Evolutionary conservation across 2,888 invertebrate genomes (phyloP).

Genomic region (Troglohyphantes excavatus): DNA sequence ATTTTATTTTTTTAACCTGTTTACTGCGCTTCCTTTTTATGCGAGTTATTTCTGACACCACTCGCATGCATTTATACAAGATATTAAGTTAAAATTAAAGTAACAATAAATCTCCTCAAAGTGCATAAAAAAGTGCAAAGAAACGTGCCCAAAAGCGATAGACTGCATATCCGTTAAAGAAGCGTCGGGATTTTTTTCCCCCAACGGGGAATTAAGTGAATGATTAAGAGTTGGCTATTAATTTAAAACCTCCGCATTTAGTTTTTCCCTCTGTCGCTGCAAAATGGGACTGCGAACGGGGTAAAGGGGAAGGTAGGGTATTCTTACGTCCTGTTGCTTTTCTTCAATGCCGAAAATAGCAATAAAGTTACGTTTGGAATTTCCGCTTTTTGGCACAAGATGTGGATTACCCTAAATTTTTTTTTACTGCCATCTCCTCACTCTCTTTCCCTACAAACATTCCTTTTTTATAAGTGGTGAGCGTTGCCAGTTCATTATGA

Average conservation of each 20-base stretch:
- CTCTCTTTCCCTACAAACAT: slow-evolving; percentile 38
- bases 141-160: slow-evolving; percentile 42
- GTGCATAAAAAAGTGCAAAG: not conserved
- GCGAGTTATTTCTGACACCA: slow-evolving; percentile 27
- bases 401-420: slow-evolving; percentile 53
- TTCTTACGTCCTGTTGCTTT: slow-evolving; percentile 31
- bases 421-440: not conserved
- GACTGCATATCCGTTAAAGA: slow-evolving; percentile 49
- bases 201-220: slow-evolving; percentile 53
- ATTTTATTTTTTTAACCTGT: slow-evolving; percentile 18
- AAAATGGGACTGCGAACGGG: slow-evolving; percentile 18
- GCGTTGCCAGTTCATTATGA: slow-evolving; percentile 73
- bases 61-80: slow-evolving; percentile 16
- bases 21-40: not conserved
- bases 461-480: slow-evolving; percentile 53
- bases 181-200: not conserved
- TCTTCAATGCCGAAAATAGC: slow-evolving; percentile 69
- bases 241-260: slow-evolving; percentile 64
- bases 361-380: slow-evolving; percentile 72
- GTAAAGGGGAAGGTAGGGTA: not conserved
- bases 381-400: slow-evolving; percentile 77
- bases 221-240: slow-evolving; percentile 72
- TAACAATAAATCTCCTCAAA: slow-evolving; percentile 52
- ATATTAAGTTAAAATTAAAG: slow-evolving; percentile 53
- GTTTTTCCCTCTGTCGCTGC: slow-evolving; percentile 40